Evolutionary conservation across 2,113 vertebrate genomes (phyloP).

Genomic region (Hyperopisus bebe): DNA sequence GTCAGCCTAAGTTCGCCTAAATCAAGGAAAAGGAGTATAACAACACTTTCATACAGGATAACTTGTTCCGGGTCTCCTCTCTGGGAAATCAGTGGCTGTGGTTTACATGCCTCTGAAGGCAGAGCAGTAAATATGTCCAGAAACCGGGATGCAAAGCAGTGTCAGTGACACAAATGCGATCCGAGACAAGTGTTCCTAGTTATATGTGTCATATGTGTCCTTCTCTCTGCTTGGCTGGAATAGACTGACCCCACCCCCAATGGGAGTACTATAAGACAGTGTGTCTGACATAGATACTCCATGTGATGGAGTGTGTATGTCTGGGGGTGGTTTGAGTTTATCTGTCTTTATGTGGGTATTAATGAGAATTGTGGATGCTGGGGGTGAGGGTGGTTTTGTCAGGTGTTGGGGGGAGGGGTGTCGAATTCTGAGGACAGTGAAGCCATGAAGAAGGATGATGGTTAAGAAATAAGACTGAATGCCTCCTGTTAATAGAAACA

Average conservation of each 20-base stretch:
- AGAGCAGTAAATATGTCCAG: background rate
- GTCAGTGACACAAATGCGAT: background rate
- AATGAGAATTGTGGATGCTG: background rate
- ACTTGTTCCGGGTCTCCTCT: background rate
- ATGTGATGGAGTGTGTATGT: background rate
- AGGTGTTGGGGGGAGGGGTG: background rate
- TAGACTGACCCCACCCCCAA: background rate
- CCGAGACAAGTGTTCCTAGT: background rate
- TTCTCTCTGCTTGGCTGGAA: background rate
- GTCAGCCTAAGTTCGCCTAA: background rate
- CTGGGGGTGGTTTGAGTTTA: background rate
- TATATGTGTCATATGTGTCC: background rate
- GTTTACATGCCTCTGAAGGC: background rate
- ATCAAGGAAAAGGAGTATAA: background rate
- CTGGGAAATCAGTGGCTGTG: background rate
- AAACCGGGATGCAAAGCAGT: background rate
- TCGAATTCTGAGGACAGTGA: constrained; percentile 12
- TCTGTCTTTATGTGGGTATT: background rate
- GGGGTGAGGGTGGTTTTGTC: background rate
- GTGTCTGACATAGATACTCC: background rate
- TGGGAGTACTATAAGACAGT: background rate
- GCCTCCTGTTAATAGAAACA: constrained; percentile 18
- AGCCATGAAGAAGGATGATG: background rate
- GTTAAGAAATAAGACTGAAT: constrained; percentile 12
- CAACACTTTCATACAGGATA: background rate